These are phyloP conservation scores for Yponomeuta cagnagella DNA, from an alignment of 2,888 invertebrate genomes.

Conservation along the genomic window DNA sequence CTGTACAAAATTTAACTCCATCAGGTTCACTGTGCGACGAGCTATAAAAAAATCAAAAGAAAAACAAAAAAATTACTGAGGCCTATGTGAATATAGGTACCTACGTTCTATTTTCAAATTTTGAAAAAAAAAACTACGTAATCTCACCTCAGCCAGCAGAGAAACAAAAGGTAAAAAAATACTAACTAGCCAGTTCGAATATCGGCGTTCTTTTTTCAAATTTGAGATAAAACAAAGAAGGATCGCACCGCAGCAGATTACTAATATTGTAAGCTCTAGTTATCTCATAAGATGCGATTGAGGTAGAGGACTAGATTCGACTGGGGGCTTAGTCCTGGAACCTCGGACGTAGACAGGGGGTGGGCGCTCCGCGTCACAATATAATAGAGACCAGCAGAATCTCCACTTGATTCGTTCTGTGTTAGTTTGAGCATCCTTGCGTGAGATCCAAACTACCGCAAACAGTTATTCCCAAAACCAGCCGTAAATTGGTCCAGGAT, in stretches of 20 bases:
- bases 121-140: not conserved
- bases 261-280: not conserved
- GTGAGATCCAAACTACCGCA: too few species aligned
- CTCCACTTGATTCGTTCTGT: not conserved
- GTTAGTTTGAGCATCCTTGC: too few species aligned
- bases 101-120: not conserved
- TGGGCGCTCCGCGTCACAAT: not conserved
- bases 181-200: not conserved
- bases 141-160: not conserved
- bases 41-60: not conserved
- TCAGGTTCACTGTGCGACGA: not conserved
- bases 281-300: constrained; percentile 38
- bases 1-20: too few species aligned
- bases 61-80: not conserved
- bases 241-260: not conserved
- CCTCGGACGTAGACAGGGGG: not conserved
- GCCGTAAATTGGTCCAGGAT: too few species aligned
- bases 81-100: too few species aligned
- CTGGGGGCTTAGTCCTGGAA: constrained; percentile 26
- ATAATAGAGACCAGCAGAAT: not conserved
- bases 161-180: not conserved
- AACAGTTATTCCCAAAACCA: too few species aligned
- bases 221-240: not conserved
- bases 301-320: constrained; percentile 47
- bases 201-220: not conserved